phyloP scores from a whole-genome alignment of 2,888 invertebrate species.

The Stenoptilia bipunctidactyla region DNA sequence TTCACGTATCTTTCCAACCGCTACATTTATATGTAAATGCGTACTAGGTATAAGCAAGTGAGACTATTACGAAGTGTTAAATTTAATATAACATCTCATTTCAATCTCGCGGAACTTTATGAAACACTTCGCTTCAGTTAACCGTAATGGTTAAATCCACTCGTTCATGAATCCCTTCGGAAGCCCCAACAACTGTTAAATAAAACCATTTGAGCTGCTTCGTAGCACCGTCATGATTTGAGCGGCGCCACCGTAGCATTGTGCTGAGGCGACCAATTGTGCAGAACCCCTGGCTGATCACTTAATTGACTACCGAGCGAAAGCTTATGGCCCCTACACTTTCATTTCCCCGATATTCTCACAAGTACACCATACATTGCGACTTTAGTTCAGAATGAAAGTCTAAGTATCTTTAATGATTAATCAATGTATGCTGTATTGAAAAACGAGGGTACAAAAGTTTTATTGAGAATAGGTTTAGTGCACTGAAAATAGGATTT shows the following conservation, averaged over 20 bases:
- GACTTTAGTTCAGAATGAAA: constrained; percentile 8
- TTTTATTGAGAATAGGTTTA: constrained; percentile 47
- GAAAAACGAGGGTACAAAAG: no score
- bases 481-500: constrained; percentile 63
- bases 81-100: background rate
- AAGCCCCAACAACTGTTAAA: constrained; percentile 44
- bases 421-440: no score
- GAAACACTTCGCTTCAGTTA: background rate
- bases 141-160: constrained; percentile 14
- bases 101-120: background rate
- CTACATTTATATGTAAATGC: background rate
- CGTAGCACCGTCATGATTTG: constrained; percentile 28
- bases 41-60: no score
- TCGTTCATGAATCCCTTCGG: constrained; percentile 22
- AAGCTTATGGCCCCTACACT: constrained; percentile 35
- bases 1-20: background rate
- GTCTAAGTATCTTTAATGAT: no score
- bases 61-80: background rate
- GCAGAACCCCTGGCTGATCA: constrained; percentile 64
- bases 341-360: constrained; percentile 6
- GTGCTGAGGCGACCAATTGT: constrained; percentile 66
- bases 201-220: constrained; percentile 39
- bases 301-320: constrained; percentile 64
- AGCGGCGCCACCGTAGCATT: constrained; percentile 48
- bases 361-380: constrained; percentile 22